These are phyloP conservation scores for Lanistes nyassanus DNA, from an alignment of 1,140 invertebrate genomes.

Conservation along the genomic window DNA sequence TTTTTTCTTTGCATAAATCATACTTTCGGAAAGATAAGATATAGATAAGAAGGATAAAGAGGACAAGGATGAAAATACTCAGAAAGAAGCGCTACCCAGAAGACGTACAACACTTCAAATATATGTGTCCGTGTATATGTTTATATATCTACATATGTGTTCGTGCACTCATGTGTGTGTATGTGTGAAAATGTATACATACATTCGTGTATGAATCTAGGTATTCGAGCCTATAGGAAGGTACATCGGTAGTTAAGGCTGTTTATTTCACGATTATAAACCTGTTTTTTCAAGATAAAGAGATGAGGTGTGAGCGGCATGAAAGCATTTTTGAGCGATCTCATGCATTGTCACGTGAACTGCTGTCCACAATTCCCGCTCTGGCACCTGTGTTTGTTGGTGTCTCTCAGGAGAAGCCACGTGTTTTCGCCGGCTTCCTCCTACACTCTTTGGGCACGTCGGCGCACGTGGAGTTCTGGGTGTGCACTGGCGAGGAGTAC, in stretches of 20 bases:
- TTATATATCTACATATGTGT: slow-evolving; percentile 5
- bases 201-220: not conserved
- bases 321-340: not conserved
- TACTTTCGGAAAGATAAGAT: too few species aligned
- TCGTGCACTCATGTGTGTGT: not conserved
- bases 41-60: too few species aligned
- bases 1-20: too few species aligned
- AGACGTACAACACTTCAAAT: too few species aligned
- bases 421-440: slow-evolving; percentile 32
- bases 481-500: slow-evolving; percentile 22
- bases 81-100: too few species aligned
- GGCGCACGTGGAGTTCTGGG: slow-evolving; percentile 28
- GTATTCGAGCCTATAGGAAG: not conserved
- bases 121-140: slow-evolving; percentile 4
- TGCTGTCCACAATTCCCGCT: not conserved
- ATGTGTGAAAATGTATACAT: not conserved
- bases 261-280: too few species aligned
- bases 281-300: not conserved
- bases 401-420: slow-evolving; percentile 21
- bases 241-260: not conserved
- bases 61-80: too few species aligned
- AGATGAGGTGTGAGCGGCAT: not conserved
- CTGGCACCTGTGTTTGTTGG: not conserved
- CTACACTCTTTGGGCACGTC: slow-evolving; percentile 19
- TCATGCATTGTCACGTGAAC: not conserved